Evolutionary conservation across 2,888 invertebrate genomes (phyloP).

Genomic region (Acleris literana): DNA sequence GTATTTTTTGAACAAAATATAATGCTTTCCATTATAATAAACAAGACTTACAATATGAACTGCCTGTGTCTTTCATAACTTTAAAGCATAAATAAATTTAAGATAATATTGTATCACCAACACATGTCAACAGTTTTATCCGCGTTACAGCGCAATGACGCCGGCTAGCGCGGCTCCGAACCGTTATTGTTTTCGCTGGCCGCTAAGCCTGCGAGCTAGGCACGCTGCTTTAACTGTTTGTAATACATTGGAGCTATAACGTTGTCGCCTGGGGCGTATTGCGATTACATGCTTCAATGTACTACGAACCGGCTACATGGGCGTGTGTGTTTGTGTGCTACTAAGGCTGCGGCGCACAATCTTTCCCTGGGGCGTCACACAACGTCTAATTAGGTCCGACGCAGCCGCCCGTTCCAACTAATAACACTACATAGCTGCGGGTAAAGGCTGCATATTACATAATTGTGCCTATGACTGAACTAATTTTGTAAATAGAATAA

Average conservation of each 20-base stretch:
- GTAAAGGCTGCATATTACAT: conserved; percentile 7
- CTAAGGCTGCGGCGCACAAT: conserved; percentile 20
- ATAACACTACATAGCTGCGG: conserved; percentile 15
- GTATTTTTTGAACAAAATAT: too few species aligned
- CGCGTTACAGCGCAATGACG: conserved; percentile 1
- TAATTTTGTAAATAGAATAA: neutral
- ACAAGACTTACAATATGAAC: too few species aligned
- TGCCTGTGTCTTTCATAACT: too few species aligned
- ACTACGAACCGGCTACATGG: too few species aligned
- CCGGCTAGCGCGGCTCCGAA: neutral
- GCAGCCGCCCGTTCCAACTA: conserved; percentile 16
- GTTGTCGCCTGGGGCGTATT: too few species aligned
- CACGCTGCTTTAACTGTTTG: too few species aligned
- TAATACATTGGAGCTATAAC: too few species aligned
- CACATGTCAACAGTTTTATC: conserved; percentile 21
- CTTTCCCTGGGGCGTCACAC: conserved; percentile 33
- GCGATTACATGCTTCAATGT: too few species aligned
- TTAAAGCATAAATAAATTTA: neutral
- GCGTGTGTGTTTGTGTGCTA: too few species aligned
- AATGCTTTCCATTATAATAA: too few species aligned
- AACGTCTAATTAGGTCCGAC: conserved; percentile 34
- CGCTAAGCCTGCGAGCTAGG: conserved; percentile 10
- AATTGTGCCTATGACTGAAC: neutral
- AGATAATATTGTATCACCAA: neutral
- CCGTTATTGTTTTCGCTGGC: conserved; percentile 21